Percentiles rank a stretch among this genome's conserved stretches.
These are phyloP conservation scores for Anarhynchus alexandrinus DNA, from an alignment of 2,113 vertebrate species.

Conservation along the genomic window DNA sequence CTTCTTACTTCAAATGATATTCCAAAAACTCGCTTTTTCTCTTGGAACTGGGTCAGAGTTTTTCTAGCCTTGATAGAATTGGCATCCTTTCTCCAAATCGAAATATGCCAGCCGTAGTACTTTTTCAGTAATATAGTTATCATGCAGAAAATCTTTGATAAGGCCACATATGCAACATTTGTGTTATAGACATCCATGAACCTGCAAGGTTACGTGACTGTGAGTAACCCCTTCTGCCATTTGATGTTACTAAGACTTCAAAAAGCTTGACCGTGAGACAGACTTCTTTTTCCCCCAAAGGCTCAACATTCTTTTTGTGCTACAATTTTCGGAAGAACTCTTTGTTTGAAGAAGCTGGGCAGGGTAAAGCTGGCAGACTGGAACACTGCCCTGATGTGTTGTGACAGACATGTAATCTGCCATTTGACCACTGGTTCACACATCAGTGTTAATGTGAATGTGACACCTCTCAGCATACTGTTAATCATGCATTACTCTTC, in stretches of 20 bases:
- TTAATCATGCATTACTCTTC: constrained; percentile 68
- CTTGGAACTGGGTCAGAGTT: constrained; percentile 64
- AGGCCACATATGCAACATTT: constrained; percentile 5
- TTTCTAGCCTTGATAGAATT: constrained; percentile 62
- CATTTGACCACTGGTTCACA: constrained; percentile 70
- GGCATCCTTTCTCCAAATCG: constrained; percentile 39
- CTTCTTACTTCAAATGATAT: constrained; percentile 38
- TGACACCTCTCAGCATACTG: constrained; percentile 68
- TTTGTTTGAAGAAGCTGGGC: constrained; percentile 67
- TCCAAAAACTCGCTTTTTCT: constrained; percentile 44
- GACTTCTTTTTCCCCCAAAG: constrained; percentile 41
- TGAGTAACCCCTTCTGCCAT: constrained; percentile 25
- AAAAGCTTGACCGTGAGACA: constrained; percentile 59
- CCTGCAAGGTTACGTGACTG: constrained; percentile 29
- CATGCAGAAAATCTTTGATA: constrained; percentile 46
- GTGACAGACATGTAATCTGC: constrained; percentile 68
- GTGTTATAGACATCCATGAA: background rate
- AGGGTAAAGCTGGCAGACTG: constrained; percentile 69
- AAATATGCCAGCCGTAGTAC: constrained; percentile 55
- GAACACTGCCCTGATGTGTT: constrained; percentile 70
- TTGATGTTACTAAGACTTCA: constrained; percentile 28
- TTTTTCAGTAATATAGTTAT: constrained; percentile 56
- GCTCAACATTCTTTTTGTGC: constrained; percentile 50
- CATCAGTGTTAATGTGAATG: constrained; percentile 64
- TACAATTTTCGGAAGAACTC: constrained; percentile 47